Conservation (phyloP, 2,888 invertebrate species). For the Ochropleura leucogaster region DNA sequence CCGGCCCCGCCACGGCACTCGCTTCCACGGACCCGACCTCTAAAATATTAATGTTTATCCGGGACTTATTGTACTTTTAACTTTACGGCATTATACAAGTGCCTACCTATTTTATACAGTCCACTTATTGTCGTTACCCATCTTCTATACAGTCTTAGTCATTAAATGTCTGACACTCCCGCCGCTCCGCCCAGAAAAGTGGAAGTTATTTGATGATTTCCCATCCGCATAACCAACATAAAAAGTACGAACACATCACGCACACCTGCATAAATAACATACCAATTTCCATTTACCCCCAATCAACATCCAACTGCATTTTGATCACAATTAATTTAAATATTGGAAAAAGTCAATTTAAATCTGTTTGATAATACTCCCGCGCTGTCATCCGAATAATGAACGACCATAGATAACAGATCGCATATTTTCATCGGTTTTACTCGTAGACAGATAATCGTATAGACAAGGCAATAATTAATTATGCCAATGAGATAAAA, state of each 20-base stretch:
- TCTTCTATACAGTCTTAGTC: no score
- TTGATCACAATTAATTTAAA: conserved; percentile 49
- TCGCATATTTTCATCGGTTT: conserved; percentile 58
- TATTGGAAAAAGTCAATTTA: conserved; percentile 44
- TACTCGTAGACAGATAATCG: not conserved
- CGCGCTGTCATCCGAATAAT: conserved; percentile 57
- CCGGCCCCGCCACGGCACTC: no score
- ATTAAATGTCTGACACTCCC: no score
- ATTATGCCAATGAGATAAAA: not conserved
- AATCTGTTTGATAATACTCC: conserved; percentile 35
- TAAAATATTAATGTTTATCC: no score
- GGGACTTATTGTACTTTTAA: no score
- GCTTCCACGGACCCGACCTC: no score
- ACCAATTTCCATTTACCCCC: conserved; percentile 32
- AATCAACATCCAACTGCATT: conserved; percentile 38
- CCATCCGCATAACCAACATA: no score
- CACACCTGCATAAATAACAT: not conserved
- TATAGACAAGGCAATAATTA: conserved; percentile 1
- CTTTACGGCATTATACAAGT: no score
- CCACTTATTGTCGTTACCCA: no score
- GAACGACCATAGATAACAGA: conserved; percentile 53
- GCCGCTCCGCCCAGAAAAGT: no score
- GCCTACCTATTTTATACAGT: no score
- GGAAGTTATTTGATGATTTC: no score
- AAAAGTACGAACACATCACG: not conserved